These are phyloP conservation scores for Ovis aries DNA, from an alignment of 2,113 vertebrate species.

Conservation along the genomic window DNA sequence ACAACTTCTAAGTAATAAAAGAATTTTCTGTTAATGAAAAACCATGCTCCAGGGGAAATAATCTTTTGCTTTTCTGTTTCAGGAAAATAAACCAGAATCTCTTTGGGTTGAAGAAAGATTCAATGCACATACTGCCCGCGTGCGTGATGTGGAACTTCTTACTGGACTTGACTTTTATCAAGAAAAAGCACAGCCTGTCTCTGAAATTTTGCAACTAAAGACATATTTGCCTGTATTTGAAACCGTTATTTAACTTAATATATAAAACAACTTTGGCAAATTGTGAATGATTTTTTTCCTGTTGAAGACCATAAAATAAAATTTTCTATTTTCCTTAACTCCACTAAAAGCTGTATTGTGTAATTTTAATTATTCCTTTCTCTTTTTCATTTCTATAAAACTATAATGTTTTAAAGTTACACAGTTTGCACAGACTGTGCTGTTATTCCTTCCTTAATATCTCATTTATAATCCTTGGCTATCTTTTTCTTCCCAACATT, in stretches of 20 bases:
- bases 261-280: neutral
- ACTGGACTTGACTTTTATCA: conserved; percentile 96
- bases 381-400: neutral
- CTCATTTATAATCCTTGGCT: neutral
- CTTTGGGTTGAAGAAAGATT: conserved; percentile 89
- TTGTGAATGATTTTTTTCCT: conserved; percentile 13
- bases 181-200: conserved; percentile 79
- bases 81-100: conserved; percentile 74
- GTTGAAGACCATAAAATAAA: neutral
- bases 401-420: neutral
- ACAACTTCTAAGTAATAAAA: neutral
- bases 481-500: neutral
- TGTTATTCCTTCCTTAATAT: neutral
- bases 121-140: conserved; percentile 85
- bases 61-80: conserved; percentile 59
- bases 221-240: conserved; percentile 85
- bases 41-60: neutral
- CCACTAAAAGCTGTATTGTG: neutral
- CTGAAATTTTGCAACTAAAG: conserved; percentile 91
- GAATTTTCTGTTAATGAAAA: neutral
- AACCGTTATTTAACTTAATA: conserved; percentile 64
- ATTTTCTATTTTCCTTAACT: neutral
- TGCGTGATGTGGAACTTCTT: conserved; percentile 92
- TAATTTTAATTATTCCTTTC: neutral
- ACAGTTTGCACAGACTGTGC: neutral